These are phyloP conservation scores for Zootoca vivipara DNA, from an alignment of 2,113 vertebrate genomes.

Conservation along the genomic window DNA sequence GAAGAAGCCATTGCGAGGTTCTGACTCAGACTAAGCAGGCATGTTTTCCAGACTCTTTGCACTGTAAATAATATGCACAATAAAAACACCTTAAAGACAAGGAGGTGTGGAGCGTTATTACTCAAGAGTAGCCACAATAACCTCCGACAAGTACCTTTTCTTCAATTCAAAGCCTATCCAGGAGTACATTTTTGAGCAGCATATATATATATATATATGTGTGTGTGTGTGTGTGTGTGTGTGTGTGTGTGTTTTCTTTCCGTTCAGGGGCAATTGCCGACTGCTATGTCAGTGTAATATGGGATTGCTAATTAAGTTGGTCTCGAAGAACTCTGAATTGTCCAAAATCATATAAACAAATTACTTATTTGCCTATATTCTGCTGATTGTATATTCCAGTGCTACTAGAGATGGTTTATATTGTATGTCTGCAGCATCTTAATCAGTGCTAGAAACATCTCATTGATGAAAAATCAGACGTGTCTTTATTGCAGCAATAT, in stretches of 20 bases:
- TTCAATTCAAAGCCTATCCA: neutral
- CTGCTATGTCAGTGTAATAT: neutral
- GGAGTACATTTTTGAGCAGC: neutral
- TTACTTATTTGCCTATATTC: neutral
- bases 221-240: too few relatives aligned
- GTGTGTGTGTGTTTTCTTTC: neutral
- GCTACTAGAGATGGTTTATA: neutral
- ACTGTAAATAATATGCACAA: too few relatives aligned
- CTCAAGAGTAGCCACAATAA: too few relatives aligned
- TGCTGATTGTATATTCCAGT: neutral
- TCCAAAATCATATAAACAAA: conserved; percentile 1
- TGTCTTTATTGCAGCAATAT: neutral
- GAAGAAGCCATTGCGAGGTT: too few relatives aligned
- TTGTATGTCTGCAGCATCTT: neutral
- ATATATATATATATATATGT: too few relatives aligned
- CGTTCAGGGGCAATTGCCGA: too few relatives aligned
- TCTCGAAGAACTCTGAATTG: neutral
- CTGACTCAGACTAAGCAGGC: too few relatives aligned
- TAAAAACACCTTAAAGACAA: too few relatives aligned
- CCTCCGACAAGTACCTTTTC: too few relatives aligned
- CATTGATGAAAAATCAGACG: neutral
- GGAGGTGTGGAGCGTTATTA: too few relatives aligned
- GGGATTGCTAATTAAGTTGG: neutral
- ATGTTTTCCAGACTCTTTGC: too few relatives aligned
- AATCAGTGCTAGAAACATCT: neutral